phyloP scores from a whole-genome alignment of 2,113 vertebrate species.

The Taurulus bubalis region DNA sequence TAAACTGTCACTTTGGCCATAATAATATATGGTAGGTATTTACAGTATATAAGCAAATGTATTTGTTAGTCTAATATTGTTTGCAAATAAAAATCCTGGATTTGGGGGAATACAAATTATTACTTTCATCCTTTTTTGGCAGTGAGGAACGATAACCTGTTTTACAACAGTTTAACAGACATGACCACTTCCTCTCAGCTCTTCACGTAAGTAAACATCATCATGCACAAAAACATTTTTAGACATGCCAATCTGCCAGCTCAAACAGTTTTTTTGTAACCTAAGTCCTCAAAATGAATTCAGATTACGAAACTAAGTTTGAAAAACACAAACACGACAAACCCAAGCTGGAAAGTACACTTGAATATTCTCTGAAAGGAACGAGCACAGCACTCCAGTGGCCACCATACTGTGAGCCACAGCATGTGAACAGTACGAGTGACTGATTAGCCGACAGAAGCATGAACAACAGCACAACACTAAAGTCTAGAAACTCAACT shows the following conservation, averaged over 20 bases:
- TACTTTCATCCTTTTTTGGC: background rate
- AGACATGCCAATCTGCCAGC: background rate
- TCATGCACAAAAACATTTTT: background rate
- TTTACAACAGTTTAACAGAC: background rate
- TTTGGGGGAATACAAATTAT: background rate
- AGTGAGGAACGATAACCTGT: background rate
- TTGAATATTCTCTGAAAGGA: slow-evolving; percentile 5
- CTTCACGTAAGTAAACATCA: background rate
- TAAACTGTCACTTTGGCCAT: background rate
- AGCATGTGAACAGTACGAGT: slow-evolving; percentile 13
- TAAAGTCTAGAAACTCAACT: slow-evolving; percentile 1
- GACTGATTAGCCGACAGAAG: slow-evolving; percentile 25
- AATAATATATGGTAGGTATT: background rate
- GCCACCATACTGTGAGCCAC: slow-evolving; percentile 26
- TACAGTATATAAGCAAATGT: background rate
- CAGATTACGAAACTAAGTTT: background rate
- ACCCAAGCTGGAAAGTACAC: slow-evolving; percentile 21
- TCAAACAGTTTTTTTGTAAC: background rate
- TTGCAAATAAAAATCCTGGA: background rate
- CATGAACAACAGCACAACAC: slow-evolving; percentile 23
- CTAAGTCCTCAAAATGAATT: background rate
- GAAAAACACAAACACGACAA: slow-evolving; percentile 5
- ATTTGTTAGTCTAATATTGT: background rate
- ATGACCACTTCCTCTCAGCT: slow-evolving; percentile 3
- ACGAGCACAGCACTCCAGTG: slow-evolving; percentile 24